Percentiles rank a stretch among this genome's conserved stretches.
Conservation (phyloP, 2,113 vertebrate species). For the Leptosomus discolor region DNA sequence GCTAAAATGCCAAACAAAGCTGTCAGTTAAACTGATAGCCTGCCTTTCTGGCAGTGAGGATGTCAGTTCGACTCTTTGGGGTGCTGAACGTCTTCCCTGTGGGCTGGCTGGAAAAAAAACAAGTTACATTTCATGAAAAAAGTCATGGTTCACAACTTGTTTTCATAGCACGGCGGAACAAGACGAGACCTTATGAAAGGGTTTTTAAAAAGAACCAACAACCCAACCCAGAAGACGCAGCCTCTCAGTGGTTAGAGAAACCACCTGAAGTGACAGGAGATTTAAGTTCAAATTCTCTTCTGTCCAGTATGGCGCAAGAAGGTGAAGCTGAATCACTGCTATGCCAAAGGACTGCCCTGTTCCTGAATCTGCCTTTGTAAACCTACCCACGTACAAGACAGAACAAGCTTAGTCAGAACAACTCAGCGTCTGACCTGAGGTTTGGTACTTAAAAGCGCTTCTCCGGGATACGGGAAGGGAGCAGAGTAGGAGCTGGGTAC, state of each 20-base stretch:
- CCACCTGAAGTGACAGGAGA: neutral
- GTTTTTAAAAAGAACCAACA: neutral
- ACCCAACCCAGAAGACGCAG: neutral
- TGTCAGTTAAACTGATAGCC: neutral
- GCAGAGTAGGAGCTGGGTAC: neutral
- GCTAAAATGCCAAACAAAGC: neutral
- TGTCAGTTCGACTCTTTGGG: neutral
- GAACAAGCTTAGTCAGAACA: neutral
- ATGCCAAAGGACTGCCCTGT: neutral
- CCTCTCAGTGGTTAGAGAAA: neutral
- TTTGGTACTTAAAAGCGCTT: neutral
- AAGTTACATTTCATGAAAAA: neutral
- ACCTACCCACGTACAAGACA: fast-evolving
- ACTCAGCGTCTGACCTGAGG: neutral
- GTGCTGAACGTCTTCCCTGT: neutral
- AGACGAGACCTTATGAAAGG: neutral
- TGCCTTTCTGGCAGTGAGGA: neutral
- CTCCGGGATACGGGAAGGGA: fast-evolving
- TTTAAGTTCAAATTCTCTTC: neutral
- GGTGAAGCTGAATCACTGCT: neutral
- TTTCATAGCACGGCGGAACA: neutral
- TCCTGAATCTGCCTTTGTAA: neutral
- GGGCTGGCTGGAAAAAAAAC: neutral
- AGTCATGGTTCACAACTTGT: neutral
- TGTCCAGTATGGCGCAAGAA: fast-evolving